Base-by-base conservation (phyloP, 1,140 invertebrate genomes). In the Magallana ariakensis region DNA sequence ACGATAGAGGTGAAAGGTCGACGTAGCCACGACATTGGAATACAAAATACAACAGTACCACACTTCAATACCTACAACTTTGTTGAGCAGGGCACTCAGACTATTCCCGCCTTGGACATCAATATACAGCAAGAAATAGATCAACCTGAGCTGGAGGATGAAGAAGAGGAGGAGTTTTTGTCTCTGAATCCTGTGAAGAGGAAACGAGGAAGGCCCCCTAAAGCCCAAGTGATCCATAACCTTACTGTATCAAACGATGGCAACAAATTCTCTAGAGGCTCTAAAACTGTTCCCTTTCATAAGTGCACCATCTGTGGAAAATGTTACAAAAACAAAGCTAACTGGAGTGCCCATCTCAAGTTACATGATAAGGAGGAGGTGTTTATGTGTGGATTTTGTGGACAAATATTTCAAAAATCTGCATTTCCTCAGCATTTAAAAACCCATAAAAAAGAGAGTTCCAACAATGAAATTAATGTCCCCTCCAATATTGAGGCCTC, bases 371-470 rank as follows among this genome's bases (percentile, higher is more conserved):
- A 85, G n/a, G 88, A 89, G 26, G 83, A 87, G 19, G 85, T 89
- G n/a, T 89, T 84, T 54, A 87, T 89, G 88, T 89, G 88, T 89
- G 88, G 88, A 85, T 85, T 86, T 75, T 89, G 88, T 82, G 88
- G 88, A 3, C 85, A 89, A 55, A 83, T 89, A n/a, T 87, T 87
- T 70, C 88, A 80, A 54, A 80, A 85, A 70, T 11, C 13, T 53
- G 56, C 80, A 84, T 80, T 89, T 46, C 81, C 85, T 56, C 70
- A 85, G 6, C 88, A 89, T 83, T 55, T 89, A 13, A 84, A 85
- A 85, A 89, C 85, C 19, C 88, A 89, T 82, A 58, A 60, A 16
- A 80, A 81, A 60, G 85, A 86, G 82, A 80, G 19, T 54, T 22
- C 26, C 10, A 86, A 82, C 54, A 58, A 33, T 9, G 56, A 82